Evolutionary conservation across 2,113 vertebrate species (phyloP), one percentile per base, ranked within the genome.

Genomic region (Brachyhypopomus gauderio): DNA sequence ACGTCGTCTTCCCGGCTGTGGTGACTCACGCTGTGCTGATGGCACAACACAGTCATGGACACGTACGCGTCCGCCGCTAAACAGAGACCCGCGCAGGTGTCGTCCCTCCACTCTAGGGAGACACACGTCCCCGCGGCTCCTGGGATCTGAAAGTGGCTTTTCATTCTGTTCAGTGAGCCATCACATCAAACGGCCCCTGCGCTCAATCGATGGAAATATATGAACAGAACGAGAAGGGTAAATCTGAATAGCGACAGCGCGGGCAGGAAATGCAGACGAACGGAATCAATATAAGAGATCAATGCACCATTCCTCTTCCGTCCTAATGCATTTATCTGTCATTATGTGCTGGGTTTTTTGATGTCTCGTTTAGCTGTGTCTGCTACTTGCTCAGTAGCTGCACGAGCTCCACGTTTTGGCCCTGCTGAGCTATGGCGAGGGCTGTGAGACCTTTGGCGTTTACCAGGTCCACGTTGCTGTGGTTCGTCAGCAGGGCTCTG

Each of bases 401-500:
- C 5, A 92, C 78, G 1, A 93, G 87, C 85, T 89, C 92, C 52
- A 89, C 86, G 71, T 91, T 93, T 69, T 90, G 88, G 77, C 88
- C 90, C 34, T 25, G 86, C 14, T 90, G 25, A 0, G 95, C 95
- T 83, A 96, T 73, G 77, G 92, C 88, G 16, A 95, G 82, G n/a
- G 95, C 89, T 0, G 92, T 95, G 72, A 86, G 90, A 30, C 93
- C 94, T 0, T 89, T 89, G 1, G 69, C 78, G 34, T 96, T 93
- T 77, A 86, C 82, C 56, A 91, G 38, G 0, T 90, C 86, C 38
- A 86, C 79, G 25, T 90, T 85, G 0, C 94, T 92, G 0, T 91
- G 90, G 0, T 95, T 92, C 78, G 92, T 90, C 8, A 96, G 89
- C 72, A 96, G 85, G 0, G 92, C 94, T 86, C 94, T 92, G 34